Evolutionary conservation across 2,888 invertebrate genomes (phyloP).

Genomic region (Thumatha senex): DNA sequence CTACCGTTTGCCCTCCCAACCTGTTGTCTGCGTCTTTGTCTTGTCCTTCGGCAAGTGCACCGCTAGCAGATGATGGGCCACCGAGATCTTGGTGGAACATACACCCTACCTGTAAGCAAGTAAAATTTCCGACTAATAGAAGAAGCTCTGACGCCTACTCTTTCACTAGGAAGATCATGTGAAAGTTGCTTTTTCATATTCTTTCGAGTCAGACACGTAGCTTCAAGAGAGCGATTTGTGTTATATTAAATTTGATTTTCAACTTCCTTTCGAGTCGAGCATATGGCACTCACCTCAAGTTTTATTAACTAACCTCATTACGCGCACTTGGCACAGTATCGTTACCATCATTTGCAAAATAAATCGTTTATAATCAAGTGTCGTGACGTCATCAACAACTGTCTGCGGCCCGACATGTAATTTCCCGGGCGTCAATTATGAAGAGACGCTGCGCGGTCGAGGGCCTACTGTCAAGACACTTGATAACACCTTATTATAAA

Average conservation of each 20-base stretch:
- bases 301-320: constrained; percentile 34
- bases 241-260: not conserved
- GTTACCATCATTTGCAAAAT: constrained; percentile 64
- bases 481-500: constrained; percentile 69
- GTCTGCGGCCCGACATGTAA: constrained; percentile 79
- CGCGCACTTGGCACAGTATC: constrained; percentile 29
- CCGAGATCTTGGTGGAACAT: too few relatives aligned
- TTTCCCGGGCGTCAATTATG: constrained; percentile 82
- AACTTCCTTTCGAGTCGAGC: not conserved
- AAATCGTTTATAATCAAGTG: constrained; percentile 82
- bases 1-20: too few relatives aligned
- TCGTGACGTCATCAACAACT: constrained; percentile 81
- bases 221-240: not conserved
- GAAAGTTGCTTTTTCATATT: too few relatives aligned
- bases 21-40: too few relatives aligned
- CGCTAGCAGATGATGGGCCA: too few relatives aligned
- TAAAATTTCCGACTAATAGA: too few relatives aligned
- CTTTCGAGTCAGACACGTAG: too few relatives aligned
- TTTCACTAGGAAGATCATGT: too few relatives aligned
- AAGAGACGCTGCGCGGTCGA: constrained; percentile 66
- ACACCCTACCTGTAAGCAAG: too few relatives aligned
- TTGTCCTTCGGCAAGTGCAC: too few relatives aligned
- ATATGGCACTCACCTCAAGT: constrained; percentile 12
- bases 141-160: too few relatives aligned
- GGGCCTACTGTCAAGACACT: constrained; percentile 64